Evolutionary conservation across 2,797 vertebrate species (phyloP).

Genomic region (Gallinago nigripennis): DNA sequence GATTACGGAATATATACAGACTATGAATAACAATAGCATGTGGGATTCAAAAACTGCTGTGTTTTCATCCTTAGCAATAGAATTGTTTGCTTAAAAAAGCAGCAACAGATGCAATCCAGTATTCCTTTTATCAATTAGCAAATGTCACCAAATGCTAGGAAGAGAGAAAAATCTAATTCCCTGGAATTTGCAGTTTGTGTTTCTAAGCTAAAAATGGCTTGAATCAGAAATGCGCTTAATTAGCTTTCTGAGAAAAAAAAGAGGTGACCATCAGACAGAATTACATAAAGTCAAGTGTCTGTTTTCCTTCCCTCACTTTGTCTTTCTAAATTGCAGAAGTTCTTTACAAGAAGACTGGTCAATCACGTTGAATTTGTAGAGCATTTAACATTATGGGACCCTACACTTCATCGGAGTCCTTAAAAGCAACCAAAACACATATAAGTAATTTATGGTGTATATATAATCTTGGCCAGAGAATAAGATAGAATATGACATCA

Average conservation of each 20-base stretch:
- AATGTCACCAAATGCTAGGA: not conserved
- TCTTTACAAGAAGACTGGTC: not conserved
- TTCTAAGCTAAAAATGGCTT: constrained; percentile 11
- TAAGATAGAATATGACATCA: not conserved
- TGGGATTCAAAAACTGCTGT: not conserved
- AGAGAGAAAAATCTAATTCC: not conserved
- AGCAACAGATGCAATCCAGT: constrained; percentile 3
- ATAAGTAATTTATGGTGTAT: not conserved
- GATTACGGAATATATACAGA: not conserved
- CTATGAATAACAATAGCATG: not conserved
- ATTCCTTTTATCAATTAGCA: constrained; percentile 27
- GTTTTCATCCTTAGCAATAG: constrained; percentile 1
- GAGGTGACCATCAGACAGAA: not conserved
- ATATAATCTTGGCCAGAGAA: not conserved
- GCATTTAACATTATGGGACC: not conserved
- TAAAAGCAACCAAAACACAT: not conserved
- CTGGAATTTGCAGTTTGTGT: not conserved
- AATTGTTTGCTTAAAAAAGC: not conserved
- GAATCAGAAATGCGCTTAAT: not conserved
- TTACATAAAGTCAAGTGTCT: not conserved
- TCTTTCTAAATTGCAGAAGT: not conserved
- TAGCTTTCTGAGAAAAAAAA: not conserved
- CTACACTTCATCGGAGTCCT: not conserved
- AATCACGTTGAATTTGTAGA: not conserved
- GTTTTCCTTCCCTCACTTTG: not conserved